phyloP scores from a whole-genome alignment of 2,888 invertebrate genomes.

The Apocheima hispidaria region DNA sequence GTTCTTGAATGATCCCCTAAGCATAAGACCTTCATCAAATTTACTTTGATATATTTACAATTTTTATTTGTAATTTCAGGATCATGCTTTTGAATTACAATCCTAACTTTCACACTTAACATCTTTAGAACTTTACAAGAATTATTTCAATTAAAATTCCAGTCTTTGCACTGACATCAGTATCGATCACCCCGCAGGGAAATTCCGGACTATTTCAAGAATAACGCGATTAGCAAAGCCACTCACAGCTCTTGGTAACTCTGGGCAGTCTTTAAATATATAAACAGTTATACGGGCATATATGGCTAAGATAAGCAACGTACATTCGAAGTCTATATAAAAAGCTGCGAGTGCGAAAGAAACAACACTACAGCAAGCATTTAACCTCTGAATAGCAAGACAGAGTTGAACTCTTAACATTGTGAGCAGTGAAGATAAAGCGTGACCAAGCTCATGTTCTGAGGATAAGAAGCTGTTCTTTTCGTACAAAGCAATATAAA shows the following conservation, averaged over 20 bases:
- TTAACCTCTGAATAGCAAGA: slow-evolving; percentile 35
- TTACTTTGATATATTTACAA: too few relatives aligned
- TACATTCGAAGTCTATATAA: slow-evolving; percentile 36
- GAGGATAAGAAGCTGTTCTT: slow-evolving; percentile 62
- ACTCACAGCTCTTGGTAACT: slow-evolving; percentile 38
- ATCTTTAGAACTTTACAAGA: slow-evolving; percentile 3
- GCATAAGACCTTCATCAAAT: too few relatives aligned
- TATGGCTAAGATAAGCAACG: slow-evolving; percentile 19
- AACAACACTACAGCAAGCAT: slow-evolving; percentile 44
- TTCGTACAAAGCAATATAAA: slow-evolving; percentile 50
- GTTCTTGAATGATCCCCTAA: too few relatives aligned
- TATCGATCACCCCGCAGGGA: slow-evolving; percentile 60
- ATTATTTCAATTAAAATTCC: slow-evolving; percentile 48
- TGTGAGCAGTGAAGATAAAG: slow-evolving; percentile 51
- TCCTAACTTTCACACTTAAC: neutral
- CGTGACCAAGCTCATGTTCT: slow-evolving; percentile 67
- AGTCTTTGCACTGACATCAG: slow-evolving; percentile 54
- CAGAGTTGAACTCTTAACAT: slow-evolving; percentile 45
- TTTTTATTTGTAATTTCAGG: neutral
- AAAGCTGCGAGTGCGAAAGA: slow-evolving; percentile 48
- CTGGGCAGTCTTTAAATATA: slow-evolving; percentile 48
- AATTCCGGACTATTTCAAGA: slow-evolving; percentile 76
- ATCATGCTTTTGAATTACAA: neutral
- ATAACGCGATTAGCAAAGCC: slow-evolving; percentile 67
- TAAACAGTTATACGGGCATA: slow-evolving; percentile 44